Conservation (phyloP, 2,113 vertebrate species). For the Thryonomys swinderianus region DNA sequence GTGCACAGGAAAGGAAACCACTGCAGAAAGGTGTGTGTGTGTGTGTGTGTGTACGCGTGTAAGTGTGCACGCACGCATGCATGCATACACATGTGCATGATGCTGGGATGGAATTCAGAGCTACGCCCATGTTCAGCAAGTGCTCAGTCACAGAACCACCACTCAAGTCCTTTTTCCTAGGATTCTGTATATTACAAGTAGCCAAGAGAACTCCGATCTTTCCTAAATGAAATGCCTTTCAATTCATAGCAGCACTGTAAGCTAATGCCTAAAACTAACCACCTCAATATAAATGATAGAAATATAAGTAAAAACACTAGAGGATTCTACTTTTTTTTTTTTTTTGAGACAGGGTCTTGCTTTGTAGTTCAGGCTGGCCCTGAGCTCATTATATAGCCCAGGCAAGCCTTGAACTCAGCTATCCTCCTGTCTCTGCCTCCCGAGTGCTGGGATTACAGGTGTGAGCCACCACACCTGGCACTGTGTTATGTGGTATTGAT, state of each 20-base stretch:
- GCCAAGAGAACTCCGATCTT: neutral
- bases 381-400: too few species aligned
- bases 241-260: neutral
- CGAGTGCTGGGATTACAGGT: too few species aligned
- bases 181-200: neutral
- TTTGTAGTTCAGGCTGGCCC: too few species aligned
- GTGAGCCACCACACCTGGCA: too few species aligned
- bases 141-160: neutral
- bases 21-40: neutral
- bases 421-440: too few species aligned
- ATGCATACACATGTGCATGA: too few species aligned
- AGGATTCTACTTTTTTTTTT: too few species aligned
- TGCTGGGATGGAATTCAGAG: neutral
- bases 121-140: neutral
- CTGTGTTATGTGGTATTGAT: too few species aligned
- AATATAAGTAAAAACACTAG: neutral
- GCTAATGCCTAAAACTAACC: neutral
- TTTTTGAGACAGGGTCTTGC: too few species aligned
- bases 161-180: neutral
- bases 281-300: neutral
- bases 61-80: too few species aligned
- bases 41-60: neutral
- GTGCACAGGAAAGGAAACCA: neutral
- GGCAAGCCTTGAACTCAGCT: too few species aligned
- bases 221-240: neutral